Conservation (phyloP, 2,888 invertebrate genomes). For the Hydriomena furcata region DNA sequence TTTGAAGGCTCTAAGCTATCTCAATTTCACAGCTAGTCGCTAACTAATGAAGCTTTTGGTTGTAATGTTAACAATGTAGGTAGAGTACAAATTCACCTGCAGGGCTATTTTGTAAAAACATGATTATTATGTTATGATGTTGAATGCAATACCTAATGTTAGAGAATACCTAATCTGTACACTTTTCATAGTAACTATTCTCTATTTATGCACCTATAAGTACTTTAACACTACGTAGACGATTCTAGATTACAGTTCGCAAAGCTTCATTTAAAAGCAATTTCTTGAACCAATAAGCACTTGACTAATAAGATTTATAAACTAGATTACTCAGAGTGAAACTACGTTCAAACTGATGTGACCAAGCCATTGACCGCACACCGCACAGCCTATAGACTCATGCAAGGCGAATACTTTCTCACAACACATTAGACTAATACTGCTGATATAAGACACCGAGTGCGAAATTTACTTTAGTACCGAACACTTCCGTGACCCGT, state of each 20-base stretch:
- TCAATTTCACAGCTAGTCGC: not conserved
- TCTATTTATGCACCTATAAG: not conserved
- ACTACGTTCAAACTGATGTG: not conserved
- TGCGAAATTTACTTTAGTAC: too few species aligned
- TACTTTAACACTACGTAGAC: not conserved
- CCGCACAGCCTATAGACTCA: too few species aligned
- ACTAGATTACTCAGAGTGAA: conserved; percentile 2
- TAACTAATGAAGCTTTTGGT: conserved; percentile 1
- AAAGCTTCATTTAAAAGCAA: not conserved
- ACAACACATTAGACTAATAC: too few species aligned
- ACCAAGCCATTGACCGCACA: not conserved
- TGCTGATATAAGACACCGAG: too few species aligned
- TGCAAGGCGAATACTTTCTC: too few species aligned
- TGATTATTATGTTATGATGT: too few species aligned
- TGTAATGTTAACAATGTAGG: not conserved
- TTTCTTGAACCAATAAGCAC: conserved; percentile 1
- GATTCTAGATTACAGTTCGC: not conserved
- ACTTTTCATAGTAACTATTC: too few species aligned
- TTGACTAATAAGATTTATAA: not conserved
- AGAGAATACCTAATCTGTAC: too few species aligned
- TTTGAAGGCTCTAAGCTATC: not conserved
- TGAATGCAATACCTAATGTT: too few species aligned
- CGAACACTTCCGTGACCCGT: too few species aligned
- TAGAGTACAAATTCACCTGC: conserved; percentile 16
- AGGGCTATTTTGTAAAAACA: too few species aligned